Base-by-base conservation (phyloP, 2,113 vertebrate species). In the Pachyramphus minor region DNA sequence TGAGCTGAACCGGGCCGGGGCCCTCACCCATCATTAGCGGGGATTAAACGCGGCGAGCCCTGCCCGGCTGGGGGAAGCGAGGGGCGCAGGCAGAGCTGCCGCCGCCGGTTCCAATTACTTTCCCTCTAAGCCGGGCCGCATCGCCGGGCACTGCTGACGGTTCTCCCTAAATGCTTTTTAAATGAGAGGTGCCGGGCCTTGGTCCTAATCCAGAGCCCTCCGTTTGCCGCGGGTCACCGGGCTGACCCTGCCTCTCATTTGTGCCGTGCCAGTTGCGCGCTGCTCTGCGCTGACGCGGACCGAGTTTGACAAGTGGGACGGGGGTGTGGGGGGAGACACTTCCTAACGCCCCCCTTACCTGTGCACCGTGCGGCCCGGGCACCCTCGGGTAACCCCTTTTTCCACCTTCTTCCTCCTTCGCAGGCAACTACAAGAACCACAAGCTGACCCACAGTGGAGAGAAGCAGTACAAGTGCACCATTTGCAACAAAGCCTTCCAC, bases 401-500 rank as follows among this genome's bases (percentile, higher is more conserved):
- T 42, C 52, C 66, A 20, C 35, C 35, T 50, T 71, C 9, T 73
- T 79, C 41, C 79, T 71, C 37, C 78, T 21, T 53, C 7, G 6
- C 68, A 97, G 97, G 97, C 35, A 97, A 97, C 77, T 99, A 99
- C 97, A 99, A 99, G 96, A 99, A 99, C 90, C 99, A 99, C 97
- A 99, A 99, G 91, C 96, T 99, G 95, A 99, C 99, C 52, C 99
- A 99, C 98, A 99, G 98, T 73, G 99, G 98, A 23, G 99, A 99
- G 94, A 99, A 99, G 96, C 99, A 99, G 96, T 99, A 98, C 96
- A 99, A 99, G 82, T 99, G 98, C 68, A 99, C 98, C 47, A 98
- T 99, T 86, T 99, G 99, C 97, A 99, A 98, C 98, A 99, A 99
- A 97, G 99, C 99, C 91, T 99, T 99, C 96, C 99, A 99, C 94